phyloP scores from a whole-genome alignment of 2,888 invertebrate genomes.

The Patella caerulea region DNA sequence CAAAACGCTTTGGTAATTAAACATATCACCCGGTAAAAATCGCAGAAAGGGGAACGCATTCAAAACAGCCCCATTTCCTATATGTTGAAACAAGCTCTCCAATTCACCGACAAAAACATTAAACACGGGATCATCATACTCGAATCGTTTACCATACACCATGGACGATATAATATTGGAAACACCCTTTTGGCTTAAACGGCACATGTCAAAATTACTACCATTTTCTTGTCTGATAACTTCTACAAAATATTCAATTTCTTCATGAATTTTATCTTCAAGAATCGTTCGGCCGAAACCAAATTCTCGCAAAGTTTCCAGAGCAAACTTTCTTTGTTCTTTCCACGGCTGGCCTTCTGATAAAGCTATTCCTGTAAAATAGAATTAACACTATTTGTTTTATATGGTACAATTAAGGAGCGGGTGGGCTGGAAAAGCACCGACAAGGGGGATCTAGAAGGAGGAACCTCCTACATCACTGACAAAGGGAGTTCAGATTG shows the following conservation, averaged over 20 bases:
- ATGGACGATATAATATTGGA: constrained; percentile 31
- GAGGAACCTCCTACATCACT: no score
- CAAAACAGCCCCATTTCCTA: neutral
- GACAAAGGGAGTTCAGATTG: no score
- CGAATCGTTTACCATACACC: constrained; percentile 30
- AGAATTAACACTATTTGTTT: neutral
- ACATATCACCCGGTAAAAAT: constrained; percentile 3
- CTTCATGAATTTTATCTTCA: constrained; percentile 36
- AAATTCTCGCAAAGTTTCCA: constrained; percentile 39
- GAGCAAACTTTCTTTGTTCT: constrained; percentile 39
- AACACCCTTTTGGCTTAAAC: constrained; percentile 31
- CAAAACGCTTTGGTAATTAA: neutral
- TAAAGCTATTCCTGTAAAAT: constrained; percentile 15
- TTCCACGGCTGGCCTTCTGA: constrained; percentile 36
- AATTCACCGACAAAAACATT: constrained; percentile 21
- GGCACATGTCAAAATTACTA: constrained; percentile 28
- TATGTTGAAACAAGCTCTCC: constrained; percentile 12
- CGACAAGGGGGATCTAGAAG: no score
- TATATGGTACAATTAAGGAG: no score
- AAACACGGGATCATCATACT: constrained; percentile 31
- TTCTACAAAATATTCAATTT: constrained; percentile 23
- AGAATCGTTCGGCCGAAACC: constrained; percentile 39
- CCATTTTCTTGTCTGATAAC: constrained; percentile 26
- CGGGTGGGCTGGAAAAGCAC: no score
- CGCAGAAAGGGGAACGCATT: neutral